A percentile compares a stretch with the other conserved stretches of the same genome.
Conservation (phyloP, 2,113 vertebrate genomes). For the Fulmarus glacialis region DNA sequence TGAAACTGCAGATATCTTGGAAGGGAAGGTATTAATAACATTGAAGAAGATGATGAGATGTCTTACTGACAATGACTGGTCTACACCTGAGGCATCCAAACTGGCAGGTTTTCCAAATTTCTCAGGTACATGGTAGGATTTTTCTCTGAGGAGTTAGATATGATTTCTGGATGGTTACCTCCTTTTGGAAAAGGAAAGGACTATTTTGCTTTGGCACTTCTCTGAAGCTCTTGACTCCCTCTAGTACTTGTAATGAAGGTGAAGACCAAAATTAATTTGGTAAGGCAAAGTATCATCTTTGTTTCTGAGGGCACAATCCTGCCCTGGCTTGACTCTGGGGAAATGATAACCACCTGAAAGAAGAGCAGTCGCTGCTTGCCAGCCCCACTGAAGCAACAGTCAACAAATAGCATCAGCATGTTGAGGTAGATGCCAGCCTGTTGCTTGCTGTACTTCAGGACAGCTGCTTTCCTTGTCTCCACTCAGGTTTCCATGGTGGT, state of each 20-base stretch:
- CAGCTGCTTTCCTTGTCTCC: not conserved
- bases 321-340: not conserved
- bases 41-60: not conserved
- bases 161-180: not conserved
- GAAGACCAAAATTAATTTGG: not conserved
- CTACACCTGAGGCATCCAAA: not conserved
- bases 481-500: not conserved
- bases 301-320: not conserved
- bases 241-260: not conserved
- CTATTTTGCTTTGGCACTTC: not conserved
- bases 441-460: not conserved
- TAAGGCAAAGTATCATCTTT: not conserved
- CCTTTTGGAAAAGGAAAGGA: not conserved
- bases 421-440: not conserved
- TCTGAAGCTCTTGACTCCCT: not conserved
- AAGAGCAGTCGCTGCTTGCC: not conserved
- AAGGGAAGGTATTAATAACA: not conserved
- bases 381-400: not conserved
- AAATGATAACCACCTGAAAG: not conserved
- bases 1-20: not conserved
- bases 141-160: not conserved
- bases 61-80: not conserved
- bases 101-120: not conserved
- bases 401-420: not conserved
- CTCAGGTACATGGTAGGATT: not conserved